A percentile compares a stretch with the other conserved stretches of the same genome.
phyloP scores from a whole-genome alignment of 2,888 invertebrate genomes.

The Eupithecia inturbata region DNA sequence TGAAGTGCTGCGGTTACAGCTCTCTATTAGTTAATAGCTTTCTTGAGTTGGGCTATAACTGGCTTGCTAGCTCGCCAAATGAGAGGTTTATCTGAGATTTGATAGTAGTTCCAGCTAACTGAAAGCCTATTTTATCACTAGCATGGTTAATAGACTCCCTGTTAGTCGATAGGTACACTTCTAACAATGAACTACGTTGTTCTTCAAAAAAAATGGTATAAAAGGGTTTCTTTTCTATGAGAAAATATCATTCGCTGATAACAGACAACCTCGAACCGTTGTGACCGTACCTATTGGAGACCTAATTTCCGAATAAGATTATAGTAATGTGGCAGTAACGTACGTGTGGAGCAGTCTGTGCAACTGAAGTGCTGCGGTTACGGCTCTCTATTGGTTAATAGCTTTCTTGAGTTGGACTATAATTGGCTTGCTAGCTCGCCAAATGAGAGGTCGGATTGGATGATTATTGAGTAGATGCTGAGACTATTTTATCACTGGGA shows the following conservation, averaged over 20 bases:
- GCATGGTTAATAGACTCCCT: neutral
- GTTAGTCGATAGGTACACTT: too few relatives aligned
- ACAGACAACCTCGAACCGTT: neutral
- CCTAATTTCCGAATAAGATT: conserved; percentile 54
- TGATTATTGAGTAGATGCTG: neutral
- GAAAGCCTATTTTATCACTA: neutral
- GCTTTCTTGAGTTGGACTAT: conserved; percentile 28
- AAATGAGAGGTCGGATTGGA: conserved; percentile 7
- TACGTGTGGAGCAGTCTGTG: conserved; percentile 27
- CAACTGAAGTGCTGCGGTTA: conserved; percentile 29
- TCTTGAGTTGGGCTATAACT: conserved; percentile 27
- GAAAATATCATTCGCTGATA: neutral
- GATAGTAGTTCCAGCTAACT: neutral
- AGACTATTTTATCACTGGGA: neutral
- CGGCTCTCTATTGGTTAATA: conserved; percentile 32
- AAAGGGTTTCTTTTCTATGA: conserved; percentile 13
- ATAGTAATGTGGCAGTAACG: conserved; percentile 48
- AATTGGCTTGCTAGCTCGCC: conserved; percentile 20
- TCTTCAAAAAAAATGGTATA: neutral
- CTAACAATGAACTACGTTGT: neutral
- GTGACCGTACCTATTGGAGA: conserved; percentile 37
- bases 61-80: conserved; percentile 21
- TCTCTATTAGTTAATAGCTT: conserved; percentile 32
- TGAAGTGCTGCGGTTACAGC: conserved; percentile 29
- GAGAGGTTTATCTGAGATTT: neutral